phyloP scores from a whole-genome alignment of 2,113 vertebrate species.

The Microcebus lehilahytsara region DNA sequence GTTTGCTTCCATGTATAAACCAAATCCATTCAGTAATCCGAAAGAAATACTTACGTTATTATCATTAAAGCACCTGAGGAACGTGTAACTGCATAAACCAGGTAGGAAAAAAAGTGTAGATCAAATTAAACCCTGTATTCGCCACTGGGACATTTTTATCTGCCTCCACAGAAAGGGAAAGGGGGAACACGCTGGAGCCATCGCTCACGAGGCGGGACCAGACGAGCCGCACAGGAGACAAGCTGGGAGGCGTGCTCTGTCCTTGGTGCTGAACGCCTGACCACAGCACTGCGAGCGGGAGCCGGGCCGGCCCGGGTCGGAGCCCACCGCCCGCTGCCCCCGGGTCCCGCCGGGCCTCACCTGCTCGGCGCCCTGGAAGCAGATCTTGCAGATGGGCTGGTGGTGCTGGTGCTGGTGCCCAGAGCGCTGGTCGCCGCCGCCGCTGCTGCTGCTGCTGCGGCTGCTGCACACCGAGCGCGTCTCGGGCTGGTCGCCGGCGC shows the following conservation, averaged over 20 bases:
- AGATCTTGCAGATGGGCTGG: conserved; percentile 94
- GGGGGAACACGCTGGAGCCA: accelerated
- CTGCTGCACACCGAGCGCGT: conserved; percentile 83
- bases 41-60: background rate
- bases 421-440: conserved; percentile 77
- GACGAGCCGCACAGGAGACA: accelerated
- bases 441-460: conserved; percentile 88
- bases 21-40: background rate
- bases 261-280: conserved; percentile 80
- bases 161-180: background rate
- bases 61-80: conserved; percentile 45
- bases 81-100: background rate
- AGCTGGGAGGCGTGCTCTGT: conserved; percentile 51
- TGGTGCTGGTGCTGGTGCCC: conserved; percentile 89
- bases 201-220: accelerated
- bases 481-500: conserved; percentile 67
- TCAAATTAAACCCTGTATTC: background rate
- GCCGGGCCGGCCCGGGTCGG: accelerated
- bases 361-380: conserved; percentile 95
- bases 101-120: background rate
- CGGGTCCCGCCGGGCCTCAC: conserved; percentile 76
- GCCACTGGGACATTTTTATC: background rate
- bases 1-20: background rate
- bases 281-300: accelerated
- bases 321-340: background rate